Evolutionary conservation across 2,113 vertebrate species (phyloP).

Genomic region (Apeltes quadracus): DNA sequence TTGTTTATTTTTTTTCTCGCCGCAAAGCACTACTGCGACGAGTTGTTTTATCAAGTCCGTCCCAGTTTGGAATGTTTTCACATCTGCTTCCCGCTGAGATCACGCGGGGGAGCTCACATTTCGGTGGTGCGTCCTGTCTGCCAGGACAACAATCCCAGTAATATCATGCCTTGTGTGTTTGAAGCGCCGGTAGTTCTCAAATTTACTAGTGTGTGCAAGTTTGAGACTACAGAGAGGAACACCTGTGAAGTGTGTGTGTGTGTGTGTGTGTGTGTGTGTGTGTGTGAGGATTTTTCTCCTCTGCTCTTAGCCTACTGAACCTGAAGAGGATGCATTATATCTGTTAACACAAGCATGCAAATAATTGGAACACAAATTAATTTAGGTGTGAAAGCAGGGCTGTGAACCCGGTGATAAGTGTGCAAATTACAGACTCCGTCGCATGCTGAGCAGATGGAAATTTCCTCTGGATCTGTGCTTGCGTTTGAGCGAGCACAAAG

Average conservation of each 20-base stretch:
- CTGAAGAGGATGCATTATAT: background rate
- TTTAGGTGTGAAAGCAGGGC: slow-evolving; percentile 19
- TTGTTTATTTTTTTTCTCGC: no score
- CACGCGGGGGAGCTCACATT: background rate
- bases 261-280: background rate
- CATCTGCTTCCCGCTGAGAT: background rate
- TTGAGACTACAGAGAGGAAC: background rate
- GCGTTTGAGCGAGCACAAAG: slow-evolving; percentile 17
- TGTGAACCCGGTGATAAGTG: slow-evolving; percentile 17
- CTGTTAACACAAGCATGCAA: slow-evolving; percentile 5
- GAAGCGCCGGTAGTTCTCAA: background rate
- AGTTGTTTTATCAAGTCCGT: background rate
- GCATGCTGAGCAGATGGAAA: slow-evolving; percentile 34
- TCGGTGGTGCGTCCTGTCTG: background rate
- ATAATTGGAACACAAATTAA: background rate
- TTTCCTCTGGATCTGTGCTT: slow-evolving; percentile 21
- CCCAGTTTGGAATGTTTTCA: background rate
- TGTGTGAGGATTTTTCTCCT: background rate
- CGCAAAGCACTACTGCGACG: background rate
- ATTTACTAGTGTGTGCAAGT: background rate
- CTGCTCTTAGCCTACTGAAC: background rate
- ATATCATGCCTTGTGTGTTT: background rate
- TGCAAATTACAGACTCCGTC: slow-evolving; percentile 17
- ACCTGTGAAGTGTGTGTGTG: background rate
- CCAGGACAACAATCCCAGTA: no score